Conservation (phyloP, 1,140 invertebrate genomes). For the Cotesia glomerata region DNA sequence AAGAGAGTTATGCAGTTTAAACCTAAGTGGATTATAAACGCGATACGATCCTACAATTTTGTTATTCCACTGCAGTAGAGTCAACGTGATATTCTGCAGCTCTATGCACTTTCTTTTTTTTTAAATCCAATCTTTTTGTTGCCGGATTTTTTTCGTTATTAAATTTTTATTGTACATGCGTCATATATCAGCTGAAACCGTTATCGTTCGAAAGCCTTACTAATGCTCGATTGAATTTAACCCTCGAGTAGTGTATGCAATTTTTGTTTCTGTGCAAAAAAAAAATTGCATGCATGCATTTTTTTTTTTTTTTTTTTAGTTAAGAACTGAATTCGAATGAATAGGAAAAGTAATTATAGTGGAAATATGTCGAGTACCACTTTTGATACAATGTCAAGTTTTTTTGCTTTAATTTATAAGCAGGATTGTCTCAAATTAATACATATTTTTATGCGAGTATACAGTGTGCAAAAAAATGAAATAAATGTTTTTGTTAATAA, state of each 20-base stretch:
- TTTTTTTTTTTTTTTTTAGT: slow-evolving; percentile 18
- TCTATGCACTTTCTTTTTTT: slow-evolving; percentile 43
- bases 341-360: no score
- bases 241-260: neutral
- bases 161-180: neutral
- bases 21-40: slow-evolving; percentile 55
- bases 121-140: slow-evolving; percentile 18
- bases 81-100: slow-evolving; percentile 50
- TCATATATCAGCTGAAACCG: neutral
- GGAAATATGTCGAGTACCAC: no score
- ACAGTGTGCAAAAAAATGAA: neutral
- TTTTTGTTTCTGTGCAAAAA: neutral
- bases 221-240: slow-evolving; percentile 18
- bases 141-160: no score
- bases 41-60: slow-evolving; percentile 48
- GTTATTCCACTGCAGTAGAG: slow-evolving; percentile 56
- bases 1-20: slow-evolving; percentile 42
- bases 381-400: no score
- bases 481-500: slow-evolving; percentile 7
- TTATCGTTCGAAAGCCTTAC: slow-evolving; percentile 9
- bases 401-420: no score
- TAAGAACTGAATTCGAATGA: no score
- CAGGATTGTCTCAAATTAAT: neutral
- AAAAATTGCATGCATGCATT: neutral
- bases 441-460: neutral